Base-by-base conservation (phyloP, 2,113 vertebrate species). In the Calidris pugnax region DNA sequence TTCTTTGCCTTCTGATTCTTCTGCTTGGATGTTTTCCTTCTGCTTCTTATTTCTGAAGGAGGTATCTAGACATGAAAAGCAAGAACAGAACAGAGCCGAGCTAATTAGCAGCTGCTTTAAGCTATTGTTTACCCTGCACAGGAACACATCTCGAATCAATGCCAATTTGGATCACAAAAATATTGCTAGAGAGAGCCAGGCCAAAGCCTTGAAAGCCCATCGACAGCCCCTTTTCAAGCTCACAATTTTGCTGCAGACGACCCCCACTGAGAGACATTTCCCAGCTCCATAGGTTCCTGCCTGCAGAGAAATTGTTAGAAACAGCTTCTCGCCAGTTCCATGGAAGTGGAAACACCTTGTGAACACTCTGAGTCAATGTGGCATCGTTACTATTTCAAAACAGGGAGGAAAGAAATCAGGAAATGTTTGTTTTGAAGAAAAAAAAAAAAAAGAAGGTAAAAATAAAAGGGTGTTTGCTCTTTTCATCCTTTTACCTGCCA, bases 81-180 rank as follows among this genome's bases (percentile, higher is more conserved):
- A 62, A 74, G 59, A 95, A 33, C 14, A 56, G 63, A 89, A 50
- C 48, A 35, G 48, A 82, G 43, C 43, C 11, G 13, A 85, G 78
- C 47, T 96, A 92, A 96, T 95, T 82, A 95, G 63, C 64, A 94
- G 73, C 86, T 72, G 68, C 94, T 96, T 74, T 64, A 82, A 94
- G 72, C 76, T 63, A 66, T 50, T 89, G 71, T 93, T 97, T 94
- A 60, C 90, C 62, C 37, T 75, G 48, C 62, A 71, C 37, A 79
- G 59, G 79, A 94, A 10, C 43, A 66, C 27, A 43, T 66, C 50
- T 71, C 32, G 0, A 88, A 75, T 88, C 63, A n/a, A 48, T 51
- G 66, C 48, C 67, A 64, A 17, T 73, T 72, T 63, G 80, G 67
- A 80, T 81, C 66, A 63, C 47, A 62, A 33, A 90, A 84, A 67